phyloP scores from a whole-genome alignment of 2,888 invertebrate species.

The Tineola bisselliella region DNA sequence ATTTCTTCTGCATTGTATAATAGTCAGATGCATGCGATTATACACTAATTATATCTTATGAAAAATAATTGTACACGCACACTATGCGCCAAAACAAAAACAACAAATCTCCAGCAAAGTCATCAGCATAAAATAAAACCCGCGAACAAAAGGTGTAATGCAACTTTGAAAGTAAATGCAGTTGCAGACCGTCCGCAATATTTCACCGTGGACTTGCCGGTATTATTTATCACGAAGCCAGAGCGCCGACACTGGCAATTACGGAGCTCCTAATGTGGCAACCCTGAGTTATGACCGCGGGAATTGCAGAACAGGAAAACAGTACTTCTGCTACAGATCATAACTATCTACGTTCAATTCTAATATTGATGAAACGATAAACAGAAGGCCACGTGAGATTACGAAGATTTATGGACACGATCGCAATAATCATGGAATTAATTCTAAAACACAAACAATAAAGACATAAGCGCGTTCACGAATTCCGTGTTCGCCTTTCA shows the following conservation, averaged over 20 bases:
- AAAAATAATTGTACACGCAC: too few species aligned
- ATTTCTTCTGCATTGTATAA: too few species aligned
- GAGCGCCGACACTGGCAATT: constrained; percentile 32
- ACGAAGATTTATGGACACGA: too few species aligned
- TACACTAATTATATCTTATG: too few species aligned
- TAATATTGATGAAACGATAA: too few species aligned
- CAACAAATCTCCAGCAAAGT: not conserved
- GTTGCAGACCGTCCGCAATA: not conserved
- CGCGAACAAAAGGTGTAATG: not conserved
- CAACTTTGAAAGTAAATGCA: constrained; percentile 9
- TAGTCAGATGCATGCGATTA: too few species aligned
- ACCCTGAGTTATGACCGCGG: constrained; percentile 27
- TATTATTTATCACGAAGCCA: constrained; percentile 28
- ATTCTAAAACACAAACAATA: not conserved
- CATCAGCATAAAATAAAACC: not conserved
- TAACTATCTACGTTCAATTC: not conserved
- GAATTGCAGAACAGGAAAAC: constrained; percentile 22
- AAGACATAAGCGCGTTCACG: not conserved
- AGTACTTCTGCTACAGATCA: not conserved
- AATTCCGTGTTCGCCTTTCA: not conserved
- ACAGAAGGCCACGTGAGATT: too few species aligned
- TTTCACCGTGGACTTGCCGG: constrained; percentile 8
- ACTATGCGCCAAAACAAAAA: not conserved
- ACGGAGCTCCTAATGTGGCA: constrained; percentile 35
- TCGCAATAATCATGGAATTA: not conserved